A percentile compares a stretch with the other conserved stretches of the same genome.
These are phyloP conservation scores for Corvus cornix DNA, from an alignment of 2,113 vertebrate species.

Conservation along the genomic window DNA sequence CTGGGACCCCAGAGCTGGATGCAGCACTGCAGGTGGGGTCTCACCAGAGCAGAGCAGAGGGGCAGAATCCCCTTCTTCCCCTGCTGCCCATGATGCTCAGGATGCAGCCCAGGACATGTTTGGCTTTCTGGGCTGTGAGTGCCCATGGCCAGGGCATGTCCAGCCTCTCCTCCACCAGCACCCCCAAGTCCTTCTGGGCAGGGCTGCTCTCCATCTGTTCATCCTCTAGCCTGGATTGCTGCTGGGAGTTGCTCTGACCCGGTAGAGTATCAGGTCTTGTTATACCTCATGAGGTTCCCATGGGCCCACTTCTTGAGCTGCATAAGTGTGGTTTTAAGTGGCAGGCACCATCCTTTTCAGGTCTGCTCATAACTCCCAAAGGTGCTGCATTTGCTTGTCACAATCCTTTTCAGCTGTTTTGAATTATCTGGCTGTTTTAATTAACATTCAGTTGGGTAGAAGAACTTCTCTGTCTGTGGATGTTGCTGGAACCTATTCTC, in stretches of 20 bases:
- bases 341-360: background rate
- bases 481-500: background rate
- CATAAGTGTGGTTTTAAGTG: background rate
- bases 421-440: background rate
- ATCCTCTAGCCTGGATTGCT: background rate
- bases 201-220: background rate
- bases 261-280: background rate
- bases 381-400: background rate
- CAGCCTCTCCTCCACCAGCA: background rate
- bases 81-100: fast-evolving
- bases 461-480: background rate
- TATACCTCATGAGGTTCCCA: background rate
- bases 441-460: background rate
- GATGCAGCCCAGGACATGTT: background rate
- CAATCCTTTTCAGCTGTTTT: background rate
- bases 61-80: background rate
- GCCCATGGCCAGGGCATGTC: too few relatives aligned
- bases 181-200: too few relatives aligned
- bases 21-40: background rate
- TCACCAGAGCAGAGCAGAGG: background rate
- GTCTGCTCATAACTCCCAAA: background rate
- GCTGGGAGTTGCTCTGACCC: fast-evolving
- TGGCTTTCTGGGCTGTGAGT: background rate
- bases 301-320: background rate
- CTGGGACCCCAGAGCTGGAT: background rate